These are phyloP conservation scores for Hetaerina titia DNA, from an alignment of 2,888 invertebrate genomes.

Conservation along the genomic window DNA sequence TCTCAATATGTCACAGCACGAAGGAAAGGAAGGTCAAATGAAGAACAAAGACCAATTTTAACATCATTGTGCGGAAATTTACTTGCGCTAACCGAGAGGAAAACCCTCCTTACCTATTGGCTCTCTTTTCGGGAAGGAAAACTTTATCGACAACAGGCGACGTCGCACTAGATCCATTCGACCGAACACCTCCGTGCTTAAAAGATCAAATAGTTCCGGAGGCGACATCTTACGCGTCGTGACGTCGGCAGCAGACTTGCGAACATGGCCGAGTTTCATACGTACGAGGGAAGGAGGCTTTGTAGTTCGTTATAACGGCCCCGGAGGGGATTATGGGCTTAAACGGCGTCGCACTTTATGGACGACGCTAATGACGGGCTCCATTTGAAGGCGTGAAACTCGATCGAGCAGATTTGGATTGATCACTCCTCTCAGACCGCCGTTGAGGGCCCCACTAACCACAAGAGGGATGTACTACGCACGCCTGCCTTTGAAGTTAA, in stretches of 20 bases:
- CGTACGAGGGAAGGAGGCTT: background rate
- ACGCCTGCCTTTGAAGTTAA: background rate
- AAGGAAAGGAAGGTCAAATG: too few relatives aligned
- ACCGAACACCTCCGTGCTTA: too few relatives aligned
- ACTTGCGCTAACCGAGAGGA: too few relatives aligned
- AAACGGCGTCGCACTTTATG: background rate
- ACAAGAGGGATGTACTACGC: background rate
- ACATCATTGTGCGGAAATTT: too few relatives aligned
- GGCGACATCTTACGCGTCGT: too few relatives aligned
- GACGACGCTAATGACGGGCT: background rate
- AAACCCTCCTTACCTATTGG: too few relatives aligned
- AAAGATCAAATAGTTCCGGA: too few relatives aligned
- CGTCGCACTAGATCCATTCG: too few relatives aligned
- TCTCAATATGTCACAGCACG: too few relatives aligned
- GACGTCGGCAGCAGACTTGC: background rate
- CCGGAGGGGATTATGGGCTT: background rate
- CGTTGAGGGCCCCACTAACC: background rate
- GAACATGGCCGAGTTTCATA: background rate
- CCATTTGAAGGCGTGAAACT: background rate
- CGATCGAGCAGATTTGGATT: conserved; percentile 5
- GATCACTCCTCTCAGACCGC: background rate
- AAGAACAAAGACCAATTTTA: too few relatives aligned
- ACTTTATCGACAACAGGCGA: too few relatives aligned
- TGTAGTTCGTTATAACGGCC: background rate
- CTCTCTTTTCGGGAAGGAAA: too few relatives aligned